phyloP scores from a whole-genome alignment of 2,888 invertebrate species.

The Parelbella ahira region DNA sequence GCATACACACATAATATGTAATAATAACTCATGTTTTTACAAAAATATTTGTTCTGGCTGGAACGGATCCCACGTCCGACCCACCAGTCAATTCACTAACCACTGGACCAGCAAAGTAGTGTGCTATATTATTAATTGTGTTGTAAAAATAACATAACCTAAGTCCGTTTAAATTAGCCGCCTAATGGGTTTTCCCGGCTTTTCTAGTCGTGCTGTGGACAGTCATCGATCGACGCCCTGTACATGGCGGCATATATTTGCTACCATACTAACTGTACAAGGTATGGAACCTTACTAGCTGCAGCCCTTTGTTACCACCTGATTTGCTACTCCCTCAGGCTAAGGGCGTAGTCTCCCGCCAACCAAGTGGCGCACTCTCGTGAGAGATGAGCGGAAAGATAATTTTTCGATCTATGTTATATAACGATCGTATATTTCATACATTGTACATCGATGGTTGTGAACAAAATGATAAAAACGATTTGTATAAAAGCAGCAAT shows the following conservation, averaged over 20 bases:
- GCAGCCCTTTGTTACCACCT: slow-evolving; percentile 49
- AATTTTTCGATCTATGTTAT: slow-evolving; percentile 50
- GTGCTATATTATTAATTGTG: too few relatives aligned
- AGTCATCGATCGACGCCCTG: slow-evolving; percentile 62
- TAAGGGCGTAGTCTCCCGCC: slow-evolving; percentile 67
- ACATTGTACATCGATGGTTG: slow-evolving; percentile 46
- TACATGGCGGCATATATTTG: slow-evolving; percentile 40
- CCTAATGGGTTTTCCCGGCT: slow-evolving; percentile 55
- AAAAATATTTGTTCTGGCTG: too few relatives aligned
- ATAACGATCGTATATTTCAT: slow-evolving; percentile 22
- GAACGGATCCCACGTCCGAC: too few relatives aligned
- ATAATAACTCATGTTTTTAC: too few relatives aligned
- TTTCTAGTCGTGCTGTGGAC: slow-evolving; percentile 38
- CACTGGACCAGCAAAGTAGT: too few relatives aligned
- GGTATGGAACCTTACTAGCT: slow-evolving; percentile 57
- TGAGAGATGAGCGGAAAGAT: slow-evolving; percentile 75
- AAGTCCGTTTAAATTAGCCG: slow-evolving; percentile 59
- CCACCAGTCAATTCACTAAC: too few relatives aligned
- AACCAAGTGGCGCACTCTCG: slow-evolving; percentile 78
- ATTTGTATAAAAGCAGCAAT: slow-evolving; percentile 36
- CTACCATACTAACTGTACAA: slow-evolving; percentile 49
- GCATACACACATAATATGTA: too few relatives aligned
- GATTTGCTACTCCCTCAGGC: slow-evolving; percentile 62
- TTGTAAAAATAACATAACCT: slow-evolving; percentile 38
- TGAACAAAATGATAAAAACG: too few relatives aligned